Percentiles rank a stretch among this genome's conserved stretches.
phyloP scores from a whole-genome alignment of 2,113 vertebrate genomes.

The Psilopsiagon aymara region DNA sequence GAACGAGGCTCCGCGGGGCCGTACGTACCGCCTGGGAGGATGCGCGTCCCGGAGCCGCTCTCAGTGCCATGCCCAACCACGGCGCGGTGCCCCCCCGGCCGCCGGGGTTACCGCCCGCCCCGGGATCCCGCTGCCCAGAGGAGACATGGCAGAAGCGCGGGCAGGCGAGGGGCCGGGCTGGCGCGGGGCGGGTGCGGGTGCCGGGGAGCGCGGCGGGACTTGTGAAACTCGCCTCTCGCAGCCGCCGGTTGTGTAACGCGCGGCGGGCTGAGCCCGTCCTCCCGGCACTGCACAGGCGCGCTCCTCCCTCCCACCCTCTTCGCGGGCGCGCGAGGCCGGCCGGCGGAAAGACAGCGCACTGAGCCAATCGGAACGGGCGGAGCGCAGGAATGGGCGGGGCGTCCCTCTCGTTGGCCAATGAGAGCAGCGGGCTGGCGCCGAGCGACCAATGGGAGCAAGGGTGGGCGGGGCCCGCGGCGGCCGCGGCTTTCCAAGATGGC shows the following conservation, averaged over 20 bases:
- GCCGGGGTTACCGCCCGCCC: neutral
- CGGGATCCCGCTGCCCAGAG: neutral
- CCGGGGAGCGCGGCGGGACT: slow-evolving; percentile 16
- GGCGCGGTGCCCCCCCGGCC: neutral
- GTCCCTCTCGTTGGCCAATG: too few relatives aligned
- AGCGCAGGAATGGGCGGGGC: too few relatives aligned
- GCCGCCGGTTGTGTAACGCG: slow-evolving; percentile 68
- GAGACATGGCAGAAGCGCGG: neutral
- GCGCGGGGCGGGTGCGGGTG: neutral
- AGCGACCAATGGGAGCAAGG: too few relatives aligned
- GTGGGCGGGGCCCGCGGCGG: too few relatives aligned
- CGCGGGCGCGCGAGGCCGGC: too few relatives aligned
- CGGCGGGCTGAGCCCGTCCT: neutral
- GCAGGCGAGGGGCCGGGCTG: neutral
- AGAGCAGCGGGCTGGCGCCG: too few relatives aligned
- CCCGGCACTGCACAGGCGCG: too few relatives aligned
- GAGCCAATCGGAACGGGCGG: too few relatives aligned
- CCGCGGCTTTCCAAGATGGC: too few relatives aligned
- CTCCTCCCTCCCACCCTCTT: too few relatives aligned
- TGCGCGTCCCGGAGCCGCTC: neutral
- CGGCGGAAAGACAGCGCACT: too few relatives aligned
- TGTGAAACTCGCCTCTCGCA: slow-evolving; percentile 4
- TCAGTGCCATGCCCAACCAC: slow-evolving; percentile 38
- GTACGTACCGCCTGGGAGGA: slow-evolving; percentile 42
- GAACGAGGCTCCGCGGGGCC: neutral